Base-by-base conservation (phyloP, 2,888 invertebrate genomes). In the Pollenia amentaria region DNA sequence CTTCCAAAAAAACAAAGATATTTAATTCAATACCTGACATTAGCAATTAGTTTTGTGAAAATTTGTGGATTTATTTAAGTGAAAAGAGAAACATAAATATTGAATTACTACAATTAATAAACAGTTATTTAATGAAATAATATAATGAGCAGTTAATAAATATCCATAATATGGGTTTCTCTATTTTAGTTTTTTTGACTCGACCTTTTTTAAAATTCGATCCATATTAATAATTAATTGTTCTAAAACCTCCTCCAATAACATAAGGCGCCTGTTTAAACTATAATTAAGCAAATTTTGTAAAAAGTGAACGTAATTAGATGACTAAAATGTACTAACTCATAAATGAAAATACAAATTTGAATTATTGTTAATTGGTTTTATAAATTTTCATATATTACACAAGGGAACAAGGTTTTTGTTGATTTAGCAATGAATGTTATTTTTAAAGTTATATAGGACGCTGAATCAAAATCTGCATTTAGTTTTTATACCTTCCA, bases 181-280 rank as follows among this genome's bases (percentile, higher is more conserved):
- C 0, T 16, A 12, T 55, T 67, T 51, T 51, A 11, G 29, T 40
- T n/a, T 46, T 62, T 64, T 75, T 46, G 86, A 10, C 42, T 90
- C 90, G 2, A 92, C 88, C 6, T 89, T 90, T n/a, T 88, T 88
- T 11, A 92, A 75, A 46, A 91, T 89, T 7, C 42, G 64, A 87
- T 92, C 92, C 89, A 92, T 90, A 48, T 91, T 90, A n/a, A 60
- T 86, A 1, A 92, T 89, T 2, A 92, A 84, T 48, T 91, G 89
- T 57, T 92, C 91, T 29, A 92, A 65, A 8, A 91, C 89, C 67
- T 91, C 90, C 62, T 92, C 91, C 55, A 92, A 69, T 53, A 91
- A 55, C 0, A 88, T 65, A 0, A 92, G 89, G 14, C 91, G 91
- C 83, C 91, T 90, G 14, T 80, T 89, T 0, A 92, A 85, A 38